These are phyloP conservation scores for Grammomys dolichurus DNA, from an alignment of 2,113 vertebrate species.

Conservation along the genomic window DNA sequence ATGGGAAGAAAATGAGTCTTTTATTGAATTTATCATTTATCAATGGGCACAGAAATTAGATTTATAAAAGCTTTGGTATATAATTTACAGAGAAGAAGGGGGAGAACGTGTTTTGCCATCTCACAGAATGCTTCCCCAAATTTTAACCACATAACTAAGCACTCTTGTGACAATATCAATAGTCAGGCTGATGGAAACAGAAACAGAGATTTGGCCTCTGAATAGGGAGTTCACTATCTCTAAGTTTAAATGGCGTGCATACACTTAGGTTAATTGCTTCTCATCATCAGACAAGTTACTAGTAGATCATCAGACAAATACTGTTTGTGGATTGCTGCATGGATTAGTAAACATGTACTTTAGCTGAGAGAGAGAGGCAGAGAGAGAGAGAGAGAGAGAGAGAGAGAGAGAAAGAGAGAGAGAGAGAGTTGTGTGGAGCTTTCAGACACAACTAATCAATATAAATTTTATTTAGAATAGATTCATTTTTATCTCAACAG, in stretches of 20 bases:
- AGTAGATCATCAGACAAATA: neutral
- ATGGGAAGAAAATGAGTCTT: neutral
- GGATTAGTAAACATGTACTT: neutral
- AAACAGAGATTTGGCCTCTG: neutral
- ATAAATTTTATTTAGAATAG: neutral
- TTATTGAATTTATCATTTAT: slow-evolving; percentile 13
- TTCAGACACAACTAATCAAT: neutral
- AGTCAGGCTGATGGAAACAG: neutral
- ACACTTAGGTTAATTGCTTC: neutral
- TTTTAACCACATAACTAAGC: neutral
- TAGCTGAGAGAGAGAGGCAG: neutral
- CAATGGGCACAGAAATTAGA: slow-evolving; percentile 17
- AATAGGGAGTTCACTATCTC: neutral
- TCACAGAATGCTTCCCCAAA: neutral
- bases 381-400: too few species aligned
- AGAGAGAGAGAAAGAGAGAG: too few species aligned
- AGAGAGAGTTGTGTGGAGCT: neutral
- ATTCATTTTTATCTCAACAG: neutral
- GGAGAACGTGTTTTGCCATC: neutral
- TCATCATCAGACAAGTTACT: neutral
- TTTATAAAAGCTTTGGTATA: neutral
- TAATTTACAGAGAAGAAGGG: slow-evolving; percentile 47
- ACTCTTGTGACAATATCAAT: neutral
- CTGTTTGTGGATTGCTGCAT: neutral
- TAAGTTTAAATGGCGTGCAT: neutral